phyloP scores from a whole-genome alignment of 2,888 invertebrate species.

The Escarpia spicata region DNA sequence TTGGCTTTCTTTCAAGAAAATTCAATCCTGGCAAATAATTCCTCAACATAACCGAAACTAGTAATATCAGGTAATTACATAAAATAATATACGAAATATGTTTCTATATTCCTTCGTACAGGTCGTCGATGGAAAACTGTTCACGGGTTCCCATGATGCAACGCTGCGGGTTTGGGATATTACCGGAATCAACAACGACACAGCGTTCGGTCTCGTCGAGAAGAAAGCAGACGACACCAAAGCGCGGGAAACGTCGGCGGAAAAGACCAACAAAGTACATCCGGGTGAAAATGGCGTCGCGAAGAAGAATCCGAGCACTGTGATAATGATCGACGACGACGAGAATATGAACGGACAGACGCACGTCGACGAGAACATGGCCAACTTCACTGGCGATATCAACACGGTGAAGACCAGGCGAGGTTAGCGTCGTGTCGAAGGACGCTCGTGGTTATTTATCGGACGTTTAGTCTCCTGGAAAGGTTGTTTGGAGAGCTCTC shows the following conservation, averaged over 20 bases:
- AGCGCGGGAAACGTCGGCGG: not conserved
- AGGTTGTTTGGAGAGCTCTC: not conserved
- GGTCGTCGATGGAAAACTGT: constrained; percentile 65
- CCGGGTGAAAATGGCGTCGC: not conserved
- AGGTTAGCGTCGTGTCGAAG: not conserved
- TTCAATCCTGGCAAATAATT: not conserved
- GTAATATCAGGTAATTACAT: not conserved
- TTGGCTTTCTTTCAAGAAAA: not conserved
- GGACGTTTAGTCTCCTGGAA: not conserved
- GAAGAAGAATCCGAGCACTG: not conserved
- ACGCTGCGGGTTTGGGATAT: constrained; percentile 65
- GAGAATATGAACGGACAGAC: not conserved
- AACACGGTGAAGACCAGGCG: not conserved
- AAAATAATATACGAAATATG: not conserved
- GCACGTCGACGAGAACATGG: constrained; percentile 13
- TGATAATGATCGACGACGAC: constrained; percentile 25
- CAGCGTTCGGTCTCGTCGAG: constrained; percentile 14
- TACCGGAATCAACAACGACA: constrained; percentile 43
- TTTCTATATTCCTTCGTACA: constrained; percentile 39
- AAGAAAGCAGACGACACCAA: constrained; percentile 18
- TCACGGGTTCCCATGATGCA: constrained; percentile 66
- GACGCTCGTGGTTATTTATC: not conserved
- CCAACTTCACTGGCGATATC: constrained; percentile 23
- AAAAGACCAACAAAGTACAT: not conserved
- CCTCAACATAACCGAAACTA: not conserved